Evolutionary conservation across 2,113 vertebrate species (phyloP).

Genomic region (Xenopus borealis): DNA sequence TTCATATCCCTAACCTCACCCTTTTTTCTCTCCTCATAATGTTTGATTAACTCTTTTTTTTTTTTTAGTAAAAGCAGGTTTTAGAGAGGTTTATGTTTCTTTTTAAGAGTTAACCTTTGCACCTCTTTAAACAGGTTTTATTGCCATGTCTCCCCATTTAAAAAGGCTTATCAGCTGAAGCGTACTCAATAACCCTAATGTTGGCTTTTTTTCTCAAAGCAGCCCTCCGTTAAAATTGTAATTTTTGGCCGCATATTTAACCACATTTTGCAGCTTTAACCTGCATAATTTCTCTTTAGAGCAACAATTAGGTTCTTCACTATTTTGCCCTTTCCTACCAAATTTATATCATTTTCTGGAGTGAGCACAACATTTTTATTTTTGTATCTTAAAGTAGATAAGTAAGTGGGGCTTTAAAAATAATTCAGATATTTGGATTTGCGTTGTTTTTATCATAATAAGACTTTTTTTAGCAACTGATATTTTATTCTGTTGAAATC

Average conservation of each 20-base stretch:
- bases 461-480: no score
- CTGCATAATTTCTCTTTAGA: slow-evolving; percentile 41
- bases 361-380: neutral
- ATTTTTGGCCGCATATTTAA: slow-evolving; percentile 24
- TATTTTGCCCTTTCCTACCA: slow-evolving; percentile 5
- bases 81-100: slow-evolving; percentile 14
- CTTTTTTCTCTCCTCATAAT: slow-evolving; percentile 8
- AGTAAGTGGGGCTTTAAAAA: no score
- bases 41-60: slow-evolving; percentile 6
- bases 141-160: slow-evolving; percentile 20
- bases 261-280: slow-evolving; percentile 35
- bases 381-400: no score
- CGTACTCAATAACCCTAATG: slow-evolving; percentile 37
- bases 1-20: slow-evolving; percentile 12
- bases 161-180: slow-evolving; percentile 29
- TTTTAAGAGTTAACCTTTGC: slow-evolving; percentile 32
- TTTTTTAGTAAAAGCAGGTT: slow-evolving; percentile 12
- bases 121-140: slow-evolving; percentile 39
- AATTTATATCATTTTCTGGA: neutral
- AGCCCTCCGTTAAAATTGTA: slow-evolving; percentile 31
- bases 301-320: neutral
- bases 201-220: slow-evolving; percentile 26
- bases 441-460: no score
- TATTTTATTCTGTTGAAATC: no score
- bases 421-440: no score